These are phyloP conservation scores for Aproaerema taeniolella DNA, from an alignment of 2,888 invertebrate species.

Conservation along the genomic window DNA sequence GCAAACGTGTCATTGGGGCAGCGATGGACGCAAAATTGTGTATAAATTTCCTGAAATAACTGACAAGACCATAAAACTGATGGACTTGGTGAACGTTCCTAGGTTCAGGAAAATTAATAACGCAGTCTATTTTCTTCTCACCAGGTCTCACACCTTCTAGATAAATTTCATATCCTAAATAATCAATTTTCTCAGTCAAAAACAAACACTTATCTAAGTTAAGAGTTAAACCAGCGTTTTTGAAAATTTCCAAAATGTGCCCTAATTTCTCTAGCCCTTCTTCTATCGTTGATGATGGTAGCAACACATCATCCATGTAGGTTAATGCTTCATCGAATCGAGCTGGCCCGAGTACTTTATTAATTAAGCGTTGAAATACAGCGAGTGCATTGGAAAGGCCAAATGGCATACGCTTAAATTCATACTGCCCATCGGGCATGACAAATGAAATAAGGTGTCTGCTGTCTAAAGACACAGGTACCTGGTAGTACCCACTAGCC, in stretches of 20 bases:
- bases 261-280: background rate
- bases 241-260: background rate
- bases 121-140: background rate
- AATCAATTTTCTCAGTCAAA: background rate
- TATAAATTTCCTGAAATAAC: constrained; percentile 12
- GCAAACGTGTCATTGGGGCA: constrained; percentile 5
- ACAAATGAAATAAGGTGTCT: constrained; percentile 15
- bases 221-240: background rate
- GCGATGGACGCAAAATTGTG: constrained; percentile 7
- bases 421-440: constrained; percentile 18
- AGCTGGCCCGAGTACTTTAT: background rate
- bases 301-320: constrained; percentile 6
- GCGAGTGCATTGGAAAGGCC: constrained; percentile 21
- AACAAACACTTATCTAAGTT: constrained; percentile 1
- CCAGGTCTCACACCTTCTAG: background rate
- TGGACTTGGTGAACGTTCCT: constrained; percentile 7
- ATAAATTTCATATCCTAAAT: background rate
- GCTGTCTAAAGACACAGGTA: background rate
- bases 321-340: background rate
- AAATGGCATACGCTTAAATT: constrained; percentile 21
- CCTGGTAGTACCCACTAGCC: constrained; percentile 7
- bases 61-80: constrained; percentile 9
- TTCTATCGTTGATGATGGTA: background rate
- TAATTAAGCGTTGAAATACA: background rate
- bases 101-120: background rate